Conservation (phyloP, 2,888 invertebrate genomes). For the Miltochrista miniata region DNA sequence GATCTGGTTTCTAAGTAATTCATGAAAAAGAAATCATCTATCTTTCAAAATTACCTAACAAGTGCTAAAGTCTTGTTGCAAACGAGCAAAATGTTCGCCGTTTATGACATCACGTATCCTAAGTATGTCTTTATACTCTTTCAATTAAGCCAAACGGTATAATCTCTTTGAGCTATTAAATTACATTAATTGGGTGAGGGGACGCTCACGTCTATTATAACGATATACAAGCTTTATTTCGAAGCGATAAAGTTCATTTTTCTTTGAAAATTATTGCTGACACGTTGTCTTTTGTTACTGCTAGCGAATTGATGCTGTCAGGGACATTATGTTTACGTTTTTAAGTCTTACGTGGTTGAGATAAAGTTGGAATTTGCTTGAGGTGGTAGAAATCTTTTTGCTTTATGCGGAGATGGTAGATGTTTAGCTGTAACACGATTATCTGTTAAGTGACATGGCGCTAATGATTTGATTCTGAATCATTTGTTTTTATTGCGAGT, state of each 20-base stretch:
- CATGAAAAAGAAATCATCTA: no score
- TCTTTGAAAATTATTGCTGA: slow-evolving; percentile 25
- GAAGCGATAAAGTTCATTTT: slow-evolving; percentile 45
- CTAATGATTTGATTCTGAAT: slow-evolving; percentile 73
- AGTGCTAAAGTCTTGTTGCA: no score
- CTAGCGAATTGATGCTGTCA: slow-evolving; percentile 65
- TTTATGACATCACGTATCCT: slow-evolving; percentile 6
- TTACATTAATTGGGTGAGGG: slow-evolving; percentile 80
- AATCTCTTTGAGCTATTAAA: slow-evolving; percentile 80
- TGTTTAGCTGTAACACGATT: slow-evolving; percentile 74
- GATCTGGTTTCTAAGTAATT: no score
- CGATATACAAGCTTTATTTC: slow-evolving; percentile 33
- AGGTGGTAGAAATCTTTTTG: slow-evolving; percentile 41
- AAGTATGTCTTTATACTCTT: slow-evolving; percentile 60
- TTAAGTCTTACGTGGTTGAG: slow-evolving; percentile 34
- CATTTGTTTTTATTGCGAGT: slow-evolving; percentile 40
- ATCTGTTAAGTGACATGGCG: slow-evolving; percentile 76
- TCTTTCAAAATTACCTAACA: no score
- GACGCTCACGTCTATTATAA: slow-evolving; percentile 41
- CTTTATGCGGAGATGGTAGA: slow-evolving; percentile 68
- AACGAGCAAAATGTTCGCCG: no score
- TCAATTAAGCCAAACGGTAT: slow-evolving; percentile 76
- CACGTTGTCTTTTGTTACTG: slow-evolving; percentile 66
- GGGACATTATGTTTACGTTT: slow-evolving; percentile 31
- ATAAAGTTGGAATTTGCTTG: slow-evolving; percentile 37